Conservation (phyloP, 2,888 invertebrate genomes). For the Artemia sinica region DNA sequence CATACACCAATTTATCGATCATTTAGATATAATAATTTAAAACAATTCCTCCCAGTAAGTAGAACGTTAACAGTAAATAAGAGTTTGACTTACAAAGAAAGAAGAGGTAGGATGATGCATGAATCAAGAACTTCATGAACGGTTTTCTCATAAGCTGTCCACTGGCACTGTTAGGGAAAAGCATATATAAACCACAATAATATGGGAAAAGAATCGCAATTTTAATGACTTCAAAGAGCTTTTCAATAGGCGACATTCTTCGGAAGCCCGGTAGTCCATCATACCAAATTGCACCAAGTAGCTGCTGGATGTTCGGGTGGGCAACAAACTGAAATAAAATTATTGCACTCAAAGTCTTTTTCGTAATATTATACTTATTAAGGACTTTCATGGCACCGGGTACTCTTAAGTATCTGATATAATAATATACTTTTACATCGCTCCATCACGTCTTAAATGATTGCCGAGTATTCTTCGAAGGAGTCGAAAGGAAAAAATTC, state of each 20-base stretch:
- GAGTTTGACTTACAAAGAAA: constrained; percentile 58
- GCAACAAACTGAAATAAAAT: constrained; percentile 55
- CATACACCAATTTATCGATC: no score
- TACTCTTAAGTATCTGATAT: no score
- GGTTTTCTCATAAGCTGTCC: constrained; percentile 77
- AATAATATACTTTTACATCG: no score
- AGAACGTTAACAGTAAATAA: no score
- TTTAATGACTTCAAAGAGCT: constrained; percentile 50
- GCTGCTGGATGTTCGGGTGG: constrained; percentile 86
- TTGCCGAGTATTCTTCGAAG: no score
- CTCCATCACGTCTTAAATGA: no score
- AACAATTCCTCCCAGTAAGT: no score
- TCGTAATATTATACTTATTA: not conserved
- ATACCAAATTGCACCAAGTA: constrained; percentile 80
- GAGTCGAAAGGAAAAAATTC: no score
- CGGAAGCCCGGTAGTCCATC: constrained; percentile 87
- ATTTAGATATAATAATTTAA: no score
- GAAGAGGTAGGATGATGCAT: constrained; percentile 80
- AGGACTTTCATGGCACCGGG: not conserved
- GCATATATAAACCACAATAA: constrained; percentile 65
- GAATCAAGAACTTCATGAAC: constrained; percentile 89
- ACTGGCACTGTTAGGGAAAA: constrained; percentile 58
- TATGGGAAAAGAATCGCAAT: constrained; percentile 71
- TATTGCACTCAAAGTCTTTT: not conserved
- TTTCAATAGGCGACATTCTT: constrained; percentile 53